Evolutionary conservation across 2,888 invertebrate genomes (phyloP), one percentile per base, ranked within the genome.

Genomic region (Dicranocentrus wangi): DNA sequence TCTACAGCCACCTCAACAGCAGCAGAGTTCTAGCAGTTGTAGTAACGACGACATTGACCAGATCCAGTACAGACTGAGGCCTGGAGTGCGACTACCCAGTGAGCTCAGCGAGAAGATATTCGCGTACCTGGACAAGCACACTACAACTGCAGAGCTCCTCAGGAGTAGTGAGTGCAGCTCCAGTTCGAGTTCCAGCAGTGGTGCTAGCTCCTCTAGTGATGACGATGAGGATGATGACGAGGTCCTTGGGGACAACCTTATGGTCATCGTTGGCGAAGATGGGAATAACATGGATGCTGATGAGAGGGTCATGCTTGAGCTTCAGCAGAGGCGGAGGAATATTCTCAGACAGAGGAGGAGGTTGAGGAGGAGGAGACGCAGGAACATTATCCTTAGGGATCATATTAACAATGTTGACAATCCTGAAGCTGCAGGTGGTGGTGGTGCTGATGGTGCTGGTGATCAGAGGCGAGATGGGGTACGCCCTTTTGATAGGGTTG

Each of bases 101-200:
- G 94, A 93, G 88, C 91, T 94, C 85, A 93, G 94, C 87, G 94
- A 94, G 87, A 91, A 90, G 86, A 89, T 94, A 77, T 89, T 94
- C 15, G 89, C 91, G 76, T 89, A 90, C 43, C 43, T 83, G n/a
- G 81, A 82, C 21, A 76, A 81, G 63, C 82, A 82, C 42, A 65
- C 76, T 13, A 75, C 75, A 1, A 25, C 53, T 21, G 60, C 69
- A 3, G 79, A 73, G 51, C 17, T 75, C 7, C 61, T 66, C 25
- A 28, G 66, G 13, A 65, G 39, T 32, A 60, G 66, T 43, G 47
- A 47, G 8, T 61, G 68, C 21, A 75, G 68, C 28, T 27, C 23
- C 19, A 55, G 53, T 15, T 28, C 28, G 2, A 55, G 66, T n/a
- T 21, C 42, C 7, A 42, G 43, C 8, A 75, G 70, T 32, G 71